These are phyloP conservation scores for Phaethornis superciliosus DNA, from an alignment of 2,113 vertebrate species.

Conservation along the genomic window DNA sequence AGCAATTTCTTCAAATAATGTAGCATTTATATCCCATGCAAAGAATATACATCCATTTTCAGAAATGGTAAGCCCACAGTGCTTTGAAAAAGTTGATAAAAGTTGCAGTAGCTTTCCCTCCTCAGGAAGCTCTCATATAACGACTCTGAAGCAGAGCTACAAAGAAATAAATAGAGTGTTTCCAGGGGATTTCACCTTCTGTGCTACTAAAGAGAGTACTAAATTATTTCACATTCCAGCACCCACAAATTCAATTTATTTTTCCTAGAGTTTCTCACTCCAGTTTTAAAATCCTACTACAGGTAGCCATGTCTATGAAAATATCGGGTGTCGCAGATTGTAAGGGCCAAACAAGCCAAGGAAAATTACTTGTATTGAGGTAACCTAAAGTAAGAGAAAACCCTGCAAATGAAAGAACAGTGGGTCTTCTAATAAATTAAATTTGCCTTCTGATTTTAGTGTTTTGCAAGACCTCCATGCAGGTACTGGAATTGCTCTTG, in stretches of 20 bases:
- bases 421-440: neutral
- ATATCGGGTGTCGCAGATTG: neutral
- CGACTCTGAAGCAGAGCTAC: neutral
- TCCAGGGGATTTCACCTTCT: conserved; percentile 6
- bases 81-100: neutral
- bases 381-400: neutral
- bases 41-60: neutral
- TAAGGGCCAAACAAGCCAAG: neutral
- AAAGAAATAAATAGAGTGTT: conserved; percentile 9
- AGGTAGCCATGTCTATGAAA: neutral
- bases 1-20: neutral
- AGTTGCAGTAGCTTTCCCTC: neutral
- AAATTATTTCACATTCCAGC: neutral
- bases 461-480: neutral
- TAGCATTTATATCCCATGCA: neutral
- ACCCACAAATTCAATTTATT: conserved; percentile 8
- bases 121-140: neutral
- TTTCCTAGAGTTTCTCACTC: neutral
- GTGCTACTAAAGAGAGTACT: neutral
- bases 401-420: neutral
- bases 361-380: neutral
- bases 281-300: neutral
- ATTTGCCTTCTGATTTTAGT: neutral
- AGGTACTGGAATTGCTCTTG: neutral
- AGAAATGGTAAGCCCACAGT: neutral